These are phyloP conservation scores for Drosophila melanica DNA, from an alignment of 1,140 invertebrate species.

Conservation along the genomic window DNA sequence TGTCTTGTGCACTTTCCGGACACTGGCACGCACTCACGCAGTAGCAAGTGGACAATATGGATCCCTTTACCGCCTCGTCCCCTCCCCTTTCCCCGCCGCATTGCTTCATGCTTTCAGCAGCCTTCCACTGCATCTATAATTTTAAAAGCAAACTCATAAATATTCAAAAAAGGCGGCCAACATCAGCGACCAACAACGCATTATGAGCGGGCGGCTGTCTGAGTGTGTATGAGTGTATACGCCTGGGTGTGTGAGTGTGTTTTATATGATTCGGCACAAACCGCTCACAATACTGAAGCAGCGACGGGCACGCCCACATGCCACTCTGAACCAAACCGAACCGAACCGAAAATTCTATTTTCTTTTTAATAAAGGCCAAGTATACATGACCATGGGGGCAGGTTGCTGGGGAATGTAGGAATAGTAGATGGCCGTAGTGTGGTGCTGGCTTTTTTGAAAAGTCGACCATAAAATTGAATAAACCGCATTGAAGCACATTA, in stretches of 20 bases:
- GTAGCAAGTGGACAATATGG: slow-evolving; percentile 45
- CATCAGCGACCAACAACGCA: slow-evolving; percentile 53
- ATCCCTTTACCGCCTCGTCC: not conserved
- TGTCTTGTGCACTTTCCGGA: slow-evolving; percentile 48
- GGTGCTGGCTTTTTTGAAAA: slow-evolving; percentile 75
- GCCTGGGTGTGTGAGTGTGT: slow-evolving; percentile 40
- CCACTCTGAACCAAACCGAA: slow-evolving; percentile 35
- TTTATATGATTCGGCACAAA: slow-evolving; percentile 66
- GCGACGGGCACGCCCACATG: slow-evolving; percentile 56
- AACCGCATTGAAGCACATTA: slow-evolving; percentile 81
- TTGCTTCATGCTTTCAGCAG: slow-evolving; percentile 28
- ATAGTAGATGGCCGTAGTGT: slow-evolving; percentile 32
- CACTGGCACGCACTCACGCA: slow-evolving; percentile 40
- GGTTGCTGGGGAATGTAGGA: not conserved
- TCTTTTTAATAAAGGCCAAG: slow-evolving; percentile 73
- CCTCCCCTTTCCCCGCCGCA: not conserved
- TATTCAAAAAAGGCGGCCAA: slow-evolving; percentile 74
- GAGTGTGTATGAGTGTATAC: slow-evolving; percentile 25
- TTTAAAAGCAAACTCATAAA: slow-evolving; percentile 82
- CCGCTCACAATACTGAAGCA: slow-evolving; percentile 29
- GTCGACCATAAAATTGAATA: slow-evolving; percentile 82
- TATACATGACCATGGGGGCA: not conserved
- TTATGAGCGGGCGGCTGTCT: slow-evolving; percentile 24
- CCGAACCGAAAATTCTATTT: slow-evolving; percentile 74
- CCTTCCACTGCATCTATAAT: slow-evolving; percentile 73